phyloP scores from a whole-genome alignment of 2,797 vertebrate genomes.

The Ptychobarbus kaznakovi region DNA sequence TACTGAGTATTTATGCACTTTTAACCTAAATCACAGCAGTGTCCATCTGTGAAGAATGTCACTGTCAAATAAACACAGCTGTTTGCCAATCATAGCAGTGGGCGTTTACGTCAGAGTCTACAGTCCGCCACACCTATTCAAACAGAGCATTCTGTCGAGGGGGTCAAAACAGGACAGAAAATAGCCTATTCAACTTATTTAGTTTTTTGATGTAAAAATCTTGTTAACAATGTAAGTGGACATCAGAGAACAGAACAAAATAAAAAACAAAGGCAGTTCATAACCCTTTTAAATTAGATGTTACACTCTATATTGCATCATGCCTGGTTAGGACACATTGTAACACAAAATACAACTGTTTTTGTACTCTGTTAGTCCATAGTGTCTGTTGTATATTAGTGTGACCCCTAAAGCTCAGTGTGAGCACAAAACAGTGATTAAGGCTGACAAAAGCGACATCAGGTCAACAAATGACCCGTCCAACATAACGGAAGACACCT shows the following conservation, averaged over 20 bases:
- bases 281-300: not conserved
- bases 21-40: too few species aligned
- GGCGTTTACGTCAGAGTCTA: too few species aligned
- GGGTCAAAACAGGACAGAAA: not conserved
- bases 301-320: not conserved
- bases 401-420: not conserved
- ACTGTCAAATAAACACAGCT: too few species aligned
- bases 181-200: not conserved
- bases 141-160: not conserved
- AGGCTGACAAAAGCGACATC: constrained; percentile 42
- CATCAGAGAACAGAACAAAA: not conserved
- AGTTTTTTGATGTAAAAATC: not conserved
- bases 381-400: not conserved
- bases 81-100: too few species aligned
- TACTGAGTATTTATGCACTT: too few species aligned
- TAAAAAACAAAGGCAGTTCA: not conserved
- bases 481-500: not conserved
- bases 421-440: constrained; percentile 17
- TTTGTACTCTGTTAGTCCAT: not conserved
- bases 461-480: constrained; percentile 36
- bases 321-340: not conserved
- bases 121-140: too few species aligned
- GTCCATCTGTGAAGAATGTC: too few species aligned
- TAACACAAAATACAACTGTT: not conserved
- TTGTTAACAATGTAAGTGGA: not conserved